Percentiles rank a stretch among this genome's conserved stretches.
Evolutionary conservation across 37 sponge, comb jelly and placozoan genomes (phyloP).

Genomic region (Beroe ovata): DNA sequence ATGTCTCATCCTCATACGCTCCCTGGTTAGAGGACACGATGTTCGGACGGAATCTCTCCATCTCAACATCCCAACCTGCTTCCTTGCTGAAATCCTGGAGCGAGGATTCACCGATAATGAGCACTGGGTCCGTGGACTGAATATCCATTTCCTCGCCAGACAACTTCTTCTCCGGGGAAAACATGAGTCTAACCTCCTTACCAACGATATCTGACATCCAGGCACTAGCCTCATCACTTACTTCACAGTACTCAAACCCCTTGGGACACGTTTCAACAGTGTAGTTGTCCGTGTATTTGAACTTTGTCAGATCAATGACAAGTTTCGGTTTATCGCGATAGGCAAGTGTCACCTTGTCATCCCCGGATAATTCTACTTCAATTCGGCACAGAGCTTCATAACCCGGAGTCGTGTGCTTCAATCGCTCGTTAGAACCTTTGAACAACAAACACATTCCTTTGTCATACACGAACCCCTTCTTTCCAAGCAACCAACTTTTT

Average conservation of each 20-base stretch:
- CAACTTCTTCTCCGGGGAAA: constrained; percentile 9
- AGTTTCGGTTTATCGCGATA: neutral
- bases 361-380: neutral
- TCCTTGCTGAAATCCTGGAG: neutral
- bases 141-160: constrained; percentile 15
- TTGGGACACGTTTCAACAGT: neutral
- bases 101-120: constrained; percentile 17
- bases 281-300: neutral
- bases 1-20: constrained; percentile 23
- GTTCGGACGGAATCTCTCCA: constrained; percentile 59
- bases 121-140: constrained; percentile 10
- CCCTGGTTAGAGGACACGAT: neutral
- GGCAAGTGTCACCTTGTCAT: neutral
- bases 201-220: constrained; percentile 35
- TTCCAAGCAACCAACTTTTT: neutral
- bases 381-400: constrained; percentile 20
- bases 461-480: constrained; percentile 13
- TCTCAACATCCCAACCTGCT: constrained; percentile 42
- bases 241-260: neutral
- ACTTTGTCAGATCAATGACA: neutral
- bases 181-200: constrained; percentile 14
- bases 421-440: constrained; percentile 58
- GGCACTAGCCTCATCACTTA: neutral
- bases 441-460: constrained; percentile 53
- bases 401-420: constrained; percentile 30